These are phyloP conservation scores for Schlechtendalia chinensis DNA, from an alignment of 1,140 invertebrate genomes.

Conservation along the genomic window DNA sequence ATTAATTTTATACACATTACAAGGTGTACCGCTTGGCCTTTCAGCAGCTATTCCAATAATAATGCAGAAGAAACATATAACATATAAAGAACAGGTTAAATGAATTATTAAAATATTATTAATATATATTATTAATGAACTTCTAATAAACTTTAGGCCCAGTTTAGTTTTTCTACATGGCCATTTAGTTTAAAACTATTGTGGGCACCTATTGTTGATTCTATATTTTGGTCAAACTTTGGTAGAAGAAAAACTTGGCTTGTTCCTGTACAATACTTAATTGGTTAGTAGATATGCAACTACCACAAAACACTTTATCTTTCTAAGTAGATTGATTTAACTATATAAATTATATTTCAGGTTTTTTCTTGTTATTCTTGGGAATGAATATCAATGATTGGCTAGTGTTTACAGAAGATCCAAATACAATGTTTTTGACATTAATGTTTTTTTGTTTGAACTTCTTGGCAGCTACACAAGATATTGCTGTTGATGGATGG, in stretches of 20 bases:
- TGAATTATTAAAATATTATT: not conserved
- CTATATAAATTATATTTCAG: slow-evolving; percentile 25
- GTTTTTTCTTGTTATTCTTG: slow-evolving; percentile 75
- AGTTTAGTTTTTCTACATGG: slow-evolving; percentile 97
- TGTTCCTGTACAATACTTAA: slow-evolving; percentile 84
- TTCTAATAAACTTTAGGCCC: slow-evolving; percentile 69
- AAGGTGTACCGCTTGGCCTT: slow-evolving; percentile 94
- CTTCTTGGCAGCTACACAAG: slow-evolving; percentile 97
- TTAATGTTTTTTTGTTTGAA: slow-evolving; percentile 87
- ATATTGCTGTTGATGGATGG: slow-evolving; percentile 99
- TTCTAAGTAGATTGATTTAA: too few species aligned
- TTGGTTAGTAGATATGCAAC: slow-evolving; percentile 59
- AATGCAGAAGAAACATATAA: slow-evolving; percentile 84
- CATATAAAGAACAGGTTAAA: slow-evolving; percentile 76
- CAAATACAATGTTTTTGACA: slow-evolving; percentile 80
- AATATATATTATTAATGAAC: not conserved
- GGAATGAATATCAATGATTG: slow-evolving; percentile 73
- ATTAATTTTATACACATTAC: slow-evolving; percentile 88
- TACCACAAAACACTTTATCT: too few species aligned
- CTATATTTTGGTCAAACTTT: slow-evolving; percentile 77
- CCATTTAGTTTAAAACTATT: slow-evolving; percentile 96
- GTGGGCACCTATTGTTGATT: slow-evolving; percentile 98
- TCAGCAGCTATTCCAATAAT: slow-evolving; percentile 93
- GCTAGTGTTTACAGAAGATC: slow-evolving; percentile 66
- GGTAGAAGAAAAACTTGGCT: slow-evolving; percentile 97